Evolutionary conservation across 1,140 invertebrate species (phyloP), one percentile per base, ranked within the genome.

Genomic region (Aphaenogaster floridana): DNA sequence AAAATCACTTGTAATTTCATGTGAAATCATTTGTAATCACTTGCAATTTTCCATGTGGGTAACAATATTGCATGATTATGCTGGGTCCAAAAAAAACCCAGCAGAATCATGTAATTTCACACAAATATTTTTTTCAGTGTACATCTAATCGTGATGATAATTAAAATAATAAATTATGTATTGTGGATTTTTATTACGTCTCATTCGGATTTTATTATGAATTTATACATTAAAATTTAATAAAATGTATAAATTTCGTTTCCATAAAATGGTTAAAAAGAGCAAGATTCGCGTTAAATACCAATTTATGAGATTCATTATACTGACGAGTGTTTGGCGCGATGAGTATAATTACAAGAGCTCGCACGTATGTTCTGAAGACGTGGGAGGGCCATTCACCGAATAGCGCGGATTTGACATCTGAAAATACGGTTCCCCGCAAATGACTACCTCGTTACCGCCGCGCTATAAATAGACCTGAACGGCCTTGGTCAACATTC

Each of bases 401-500:
- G 4, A 48, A 39, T 11, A 42, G 0, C 39, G 54, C 48, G 50
- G 15, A 81, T 66, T 59, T 28, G 17, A 77, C 42, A 91, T 77
- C 68, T 66, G 85, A 91, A 91, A 91, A 89, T 85, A 91, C 79
- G 85, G 69, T 91, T 91, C 80, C 39, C 48, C 50, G 48, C 77
- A 89, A 91, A 91, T 91, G 86, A 86, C 88, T 91, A 63, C 76
- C 80, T 87, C 77, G 90, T 89, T 87, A 88, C 74, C 9, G 79
- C 52, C 83, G 45, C n/a, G 90, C 80, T 91, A 91, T 91, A 91
- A 91, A 91, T 91, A 91, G 85, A 89, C 11, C 63, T 52, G 39
- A 87, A 86, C 90, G 90, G 85, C 90, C 90, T 91, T 91, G 89
- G 90, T 91, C 89, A 91, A 91, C 88, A 88, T 91, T 91, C 89